Percentiles rank a stretch among this genome's conserved stretches.
Conservation (phyloP, 2,113 vertebrate genomes). For the Loxodonta africana region DNA sequence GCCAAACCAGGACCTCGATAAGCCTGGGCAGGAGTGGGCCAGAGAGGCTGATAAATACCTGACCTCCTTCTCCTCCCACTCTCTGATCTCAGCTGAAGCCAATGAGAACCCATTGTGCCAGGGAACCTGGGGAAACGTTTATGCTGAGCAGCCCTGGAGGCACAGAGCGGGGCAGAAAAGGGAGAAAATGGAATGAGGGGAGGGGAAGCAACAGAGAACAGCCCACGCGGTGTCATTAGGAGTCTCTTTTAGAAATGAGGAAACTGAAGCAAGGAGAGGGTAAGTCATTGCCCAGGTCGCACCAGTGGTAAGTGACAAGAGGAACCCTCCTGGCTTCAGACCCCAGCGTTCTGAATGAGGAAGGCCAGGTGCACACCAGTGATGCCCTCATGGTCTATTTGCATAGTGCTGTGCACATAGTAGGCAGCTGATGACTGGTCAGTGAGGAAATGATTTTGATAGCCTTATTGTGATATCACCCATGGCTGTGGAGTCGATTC, state of each 20-base stretch:
- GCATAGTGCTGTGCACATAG: not conserved
- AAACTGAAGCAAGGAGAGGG: not conserved
- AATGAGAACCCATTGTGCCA: not conserved
- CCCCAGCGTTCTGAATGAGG: not conserved
- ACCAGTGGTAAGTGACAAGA: not conserved
- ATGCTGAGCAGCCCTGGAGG: not conserved
- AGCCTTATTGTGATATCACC: no score
- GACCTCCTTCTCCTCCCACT: not conserved
- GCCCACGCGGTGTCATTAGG: accelerated
- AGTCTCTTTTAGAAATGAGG: no score
- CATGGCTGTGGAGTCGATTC: no score
- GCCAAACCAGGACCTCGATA: not conserved
- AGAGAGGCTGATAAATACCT: not conserved
- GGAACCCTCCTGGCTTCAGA: not conserved
- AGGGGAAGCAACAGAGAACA: not conserved
- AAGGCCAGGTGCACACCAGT: not conserved
- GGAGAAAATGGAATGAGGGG: not conserved
- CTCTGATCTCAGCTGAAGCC: not conserved
- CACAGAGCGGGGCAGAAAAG: not conserved
- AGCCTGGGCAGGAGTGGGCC: not conserved
- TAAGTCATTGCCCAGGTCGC: not conserved
- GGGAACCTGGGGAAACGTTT: not conserved
- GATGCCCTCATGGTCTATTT: no score
- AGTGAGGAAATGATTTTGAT: accelerated
- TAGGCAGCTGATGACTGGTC: not conserved